Evolutionary conservation across 2,888 invertebrate genomes (phyloP).

Genomic region (Machimus rusticus): DNA sequence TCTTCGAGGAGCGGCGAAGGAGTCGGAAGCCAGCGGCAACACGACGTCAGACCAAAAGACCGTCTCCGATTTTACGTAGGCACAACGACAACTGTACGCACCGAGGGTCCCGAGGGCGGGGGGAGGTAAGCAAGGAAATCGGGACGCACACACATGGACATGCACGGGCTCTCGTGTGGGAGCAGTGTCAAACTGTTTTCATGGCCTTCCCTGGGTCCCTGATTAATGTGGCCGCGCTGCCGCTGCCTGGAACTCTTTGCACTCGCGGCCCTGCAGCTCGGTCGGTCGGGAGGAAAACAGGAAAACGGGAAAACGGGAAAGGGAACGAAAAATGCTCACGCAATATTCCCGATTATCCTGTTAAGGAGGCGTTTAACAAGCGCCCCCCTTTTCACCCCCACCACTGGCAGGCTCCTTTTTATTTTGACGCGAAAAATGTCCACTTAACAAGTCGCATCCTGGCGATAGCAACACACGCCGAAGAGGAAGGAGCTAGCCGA

Average conservation of each 20-base stretch:
- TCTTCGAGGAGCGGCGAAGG: neutral
- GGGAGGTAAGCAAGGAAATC: constrained; percentile 26
- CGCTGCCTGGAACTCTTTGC: neutral
- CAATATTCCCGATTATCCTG: constrained; percentile 37
- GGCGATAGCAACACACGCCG: neutral
- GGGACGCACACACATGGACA: constrained; percentile 11
- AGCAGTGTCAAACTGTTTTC: constrained; percentile 38
- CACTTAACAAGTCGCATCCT: constrained; percentile 23
- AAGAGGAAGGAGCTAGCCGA: neutral
- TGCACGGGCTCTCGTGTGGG: neutral
- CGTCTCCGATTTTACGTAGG: constrained; percentile 13
- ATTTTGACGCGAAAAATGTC: constrained; percentile 35
- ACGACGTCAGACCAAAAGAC: neutral
- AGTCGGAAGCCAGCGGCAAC: neutral
- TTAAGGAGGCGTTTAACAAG: constrained; percentile 1
- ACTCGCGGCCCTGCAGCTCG: neutral
- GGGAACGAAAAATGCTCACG: constrained; percentile 5
- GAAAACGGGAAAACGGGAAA: neutral
- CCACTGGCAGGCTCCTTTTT: constrained; percentile 7
- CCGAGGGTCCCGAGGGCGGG: neutral
- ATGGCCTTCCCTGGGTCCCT: neutral
- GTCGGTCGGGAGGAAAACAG: neutral
- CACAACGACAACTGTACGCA: constrained; percentile 16
- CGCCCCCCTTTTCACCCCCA: neutral
- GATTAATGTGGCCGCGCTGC: constrained; percentile 15